Percentiles rank a stretch among this genome's conserved stretches.
phyloP scores from a whole-genome alignment of 2,113 vertebrate species.

The Podarcis raffonei region DNA sequence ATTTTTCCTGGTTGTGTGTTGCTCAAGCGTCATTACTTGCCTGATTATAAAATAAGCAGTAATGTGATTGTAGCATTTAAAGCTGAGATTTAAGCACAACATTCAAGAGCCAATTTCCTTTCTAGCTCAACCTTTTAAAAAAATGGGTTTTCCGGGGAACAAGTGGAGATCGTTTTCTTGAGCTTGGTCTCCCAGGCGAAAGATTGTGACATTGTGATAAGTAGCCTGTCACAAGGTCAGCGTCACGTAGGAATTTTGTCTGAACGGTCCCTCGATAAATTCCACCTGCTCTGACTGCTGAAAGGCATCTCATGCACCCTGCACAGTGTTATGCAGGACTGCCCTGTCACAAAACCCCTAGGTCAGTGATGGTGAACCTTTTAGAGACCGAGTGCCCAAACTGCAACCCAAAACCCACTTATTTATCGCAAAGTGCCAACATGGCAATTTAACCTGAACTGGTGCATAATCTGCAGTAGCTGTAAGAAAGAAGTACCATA shows the following conservation, averaged over 20 bases:
- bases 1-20: background rate
- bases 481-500: too few relatives aligned
- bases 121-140: background rate
- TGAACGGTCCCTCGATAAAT: background rate
- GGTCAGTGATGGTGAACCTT: too few relatives aligned
- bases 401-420: too few relatives aligned
- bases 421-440: too few relatives aligned
- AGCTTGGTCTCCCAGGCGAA: background rate
- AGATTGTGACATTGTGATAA: background rate
- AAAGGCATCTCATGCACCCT: background rate
- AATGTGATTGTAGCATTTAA: background rate
- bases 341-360: background rate
- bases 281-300: background rate
- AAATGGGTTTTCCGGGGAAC: background rate
- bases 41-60: slow-evolving; percentile 10
- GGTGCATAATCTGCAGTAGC: too few relatives aligned
- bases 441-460: too few relatives aligned
- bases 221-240: background rate
- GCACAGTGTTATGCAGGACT: background rate
- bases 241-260: background rate
- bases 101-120: background rate
- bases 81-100: background rate
- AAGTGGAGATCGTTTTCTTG: background rate
- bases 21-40: background rate
- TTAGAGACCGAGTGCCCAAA: too few relatives aligned